Evolutionary conservation across 2,888 invertebrate species (phyloP).

Genomic region (Pyrocoelia pectoralis): DNA sequence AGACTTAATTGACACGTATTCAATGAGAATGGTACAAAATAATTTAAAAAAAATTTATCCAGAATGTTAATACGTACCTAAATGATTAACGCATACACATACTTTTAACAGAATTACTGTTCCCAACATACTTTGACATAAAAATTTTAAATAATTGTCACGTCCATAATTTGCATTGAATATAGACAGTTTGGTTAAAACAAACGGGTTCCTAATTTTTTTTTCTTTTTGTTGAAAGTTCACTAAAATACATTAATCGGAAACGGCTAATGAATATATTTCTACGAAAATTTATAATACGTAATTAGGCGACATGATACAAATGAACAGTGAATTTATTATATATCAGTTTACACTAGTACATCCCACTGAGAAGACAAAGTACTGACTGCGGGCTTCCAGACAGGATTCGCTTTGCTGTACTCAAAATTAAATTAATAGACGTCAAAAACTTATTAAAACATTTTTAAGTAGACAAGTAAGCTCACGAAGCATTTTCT

Average conservation of each 20-base stretch:
- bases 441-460: too few relatives aligned
- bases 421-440: too few relatives aligned
- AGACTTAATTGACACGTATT: too few relatives aligned
- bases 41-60: too few relatives aligned
- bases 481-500: too few relatives aligned
- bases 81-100: slow-evolving; percentile 1
- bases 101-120: slow-evolving; percentile 16
- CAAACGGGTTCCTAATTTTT: not conserved
- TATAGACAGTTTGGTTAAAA: slow-evolving; percentile 9
- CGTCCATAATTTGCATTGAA: slow-evolving; percentile 19
- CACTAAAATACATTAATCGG: not conserved
- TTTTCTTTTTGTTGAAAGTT: not conserved
- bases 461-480: too few relatives aligned
- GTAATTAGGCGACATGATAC: not conserved
- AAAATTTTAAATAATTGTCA: slow-evolving; percentile 18
- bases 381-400: not conserved
- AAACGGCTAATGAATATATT: not conserved
- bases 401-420: slow-evolving; percentile 5
- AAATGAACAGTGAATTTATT: not conserved
- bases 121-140: slow-evolving; percentile 16
- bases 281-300: not conserved
- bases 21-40: too few relatives aligned
- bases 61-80: not conserved
- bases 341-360: slow-evolving; percentile 2
- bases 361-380: slow-evolving; percentile 6